These are phyloP conservation scores for Ptyas mucosa DNA, from an alignment of 2,113 vertebrate genomes.

Conservation along the genomic window DNA sequence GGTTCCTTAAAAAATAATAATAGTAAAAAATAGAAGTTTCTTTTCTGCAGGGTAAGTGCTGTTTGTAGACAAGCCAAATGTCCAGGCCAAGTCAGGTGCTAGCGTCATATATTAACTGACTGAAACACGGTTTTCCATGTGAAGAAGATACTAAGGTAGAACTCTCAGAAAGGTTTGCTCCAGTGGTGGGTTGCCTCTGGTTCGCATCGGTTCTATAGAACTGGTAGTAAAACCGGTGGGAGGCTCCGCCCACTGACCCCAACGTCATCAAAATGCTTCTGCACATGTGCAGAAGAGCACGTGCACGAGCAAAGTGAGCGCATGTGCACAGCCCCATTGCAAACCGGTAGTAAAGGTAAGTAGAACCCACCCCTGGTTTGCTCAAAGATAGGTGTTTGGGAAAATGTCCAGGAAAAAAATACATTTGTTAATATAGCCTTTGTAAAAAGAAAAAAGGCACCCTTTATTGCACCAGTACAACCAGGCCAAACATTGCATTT, in stretches of 20 bases:
- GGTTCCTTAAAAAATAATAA: background rate
- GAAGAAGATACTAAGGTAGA: background rate
- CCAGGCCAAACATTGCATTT: background rate
- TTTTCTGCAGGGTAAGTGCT: background rate
- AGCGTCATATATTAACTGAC: background rate
- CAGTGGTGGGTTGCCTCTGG: no score
- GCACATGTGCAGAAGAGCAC: no score
- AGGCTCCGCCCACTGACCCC: no score
- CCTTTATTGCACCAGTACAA: background rate
- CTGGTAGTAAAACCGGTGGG: no score
- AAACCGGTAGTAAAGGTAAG: no score
- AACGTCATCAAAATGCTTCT: no score
- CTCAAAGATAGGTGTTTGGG: background rate
- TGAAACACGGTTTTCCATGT: background rate
- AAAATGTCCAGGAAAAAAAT: background rate
- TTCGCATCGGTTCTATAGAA: no score
- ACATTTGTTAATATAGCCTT: background rate
- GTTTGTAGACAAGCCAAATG: background rate
- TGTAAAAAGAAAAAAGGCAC: background rate
- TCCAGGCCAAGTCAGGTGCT: background rate
- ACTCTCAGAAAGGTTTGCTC: rapidly evolving
- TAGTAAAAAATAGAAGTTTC: background rate
- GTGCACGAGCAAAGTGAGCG: no score
- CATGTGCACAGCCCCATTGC: no score
- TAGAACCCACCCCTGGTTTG: background rate